A percentile compares a stretch with the other conserved stretches of the same genome.
These are phyloP conservation scores for Oreotragus oreotragus DNA, from an alignment of 2,113 vertebrate species.

Conservation along the genomic window DNA sequence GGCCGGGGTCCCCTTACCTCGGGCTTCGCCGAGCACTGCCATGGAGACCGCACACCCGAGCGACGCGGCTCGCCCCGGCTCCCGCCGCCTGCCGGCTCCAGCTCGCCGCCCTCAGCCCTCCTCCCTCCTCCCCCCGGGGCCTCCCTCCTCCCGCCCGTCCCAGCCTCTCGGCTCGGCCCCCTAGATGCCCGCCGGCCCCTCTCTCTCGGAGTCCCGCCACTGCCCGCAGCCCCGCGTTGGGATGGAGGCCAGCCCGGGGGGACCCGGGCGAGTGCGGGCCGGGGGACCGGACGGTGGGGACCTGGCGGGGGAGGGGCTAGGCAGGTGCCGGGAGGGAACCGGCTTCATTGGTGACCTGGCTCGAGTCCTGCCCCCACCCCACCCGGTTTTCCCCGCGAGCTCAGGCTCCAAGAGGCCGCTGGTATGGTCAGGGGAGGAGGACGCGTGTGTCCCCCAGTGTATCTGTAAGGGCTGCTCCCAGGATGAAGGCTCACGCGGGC, in stretches of 20 bases:
- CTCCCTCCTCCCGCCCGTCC: neutral
- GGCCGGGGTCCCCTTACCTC: slow-evolving; percentile 71
- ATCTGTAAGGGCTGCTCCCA: neutral
- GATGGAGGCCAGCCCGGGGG: neutral
- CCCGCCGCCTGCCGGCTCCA: slow-evolving; percentile 42
- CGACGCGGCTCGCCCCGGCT: slow-evolving; percentile 39
- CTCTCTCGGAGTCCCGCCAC: neutral
- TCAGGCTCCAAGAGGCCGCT: slow-evolving; percentile 39
- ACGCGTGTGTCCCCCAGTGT: neutral
- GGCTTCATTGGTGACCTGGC: slow-evolving; percentile 35
- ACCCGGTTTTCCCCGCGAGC: neutral
- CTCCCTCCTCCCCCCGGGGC: neutral
- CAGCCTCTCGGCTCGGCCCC: neutral
- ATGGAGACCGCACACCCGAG: slow-evolving; percentile 68
- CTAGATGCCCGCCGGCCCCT: neutral
- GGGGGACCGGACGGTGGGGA: slow-evolving; percentile 43
- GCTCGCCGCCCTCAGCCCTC: neutral
- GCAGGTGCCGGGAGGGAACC: slow-evolving; percentile 3
- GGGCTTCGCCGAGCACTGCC: slow-evolving; percentile 51
- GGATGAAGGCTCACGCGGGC: neutral
- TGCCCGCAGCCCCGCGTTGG: neutral
- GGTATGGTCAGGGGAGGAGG: slow-evolving; percentile 37
- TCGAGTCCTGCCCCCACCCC: too few species aligned
- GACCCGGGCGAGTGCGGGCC: neutral
- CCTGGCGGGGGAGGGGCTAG: slow-evolving; percentile 50